A percentile compares a stretch with the other conserved stretches of the same genome.
Evolutionary conservation across 2,888 invertebrate genomes (phyloP).

Genomic region (Sarcophaga variegata): DNA sequence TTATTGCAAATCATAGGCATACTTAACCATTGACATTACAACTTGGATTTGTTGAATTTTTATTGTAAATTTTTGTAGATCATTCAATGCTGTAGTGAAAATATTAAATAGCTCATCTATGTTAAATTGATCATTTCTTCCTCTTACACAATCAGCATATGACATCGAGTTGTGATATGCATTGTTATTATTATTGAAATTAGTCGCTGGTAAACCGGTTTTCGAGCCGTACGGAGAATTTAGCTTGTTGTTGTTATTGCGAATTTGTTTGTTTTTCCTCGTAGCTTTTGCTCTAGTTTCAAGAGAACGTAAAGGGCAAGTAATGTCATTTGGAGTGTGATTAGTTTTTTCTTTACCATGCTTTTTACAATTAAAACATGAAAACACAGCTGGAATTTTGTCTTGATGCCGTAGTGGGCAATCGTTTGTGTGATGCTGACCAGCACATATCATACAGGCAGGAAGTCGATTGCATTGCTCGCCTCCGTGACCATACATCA

Average conservation of each 20-base stretch:
- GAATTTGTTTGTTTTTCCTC: background rate
- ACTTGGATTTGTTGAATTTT: background rate
- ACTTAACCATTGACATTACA: slow-evolving; percentile 25
- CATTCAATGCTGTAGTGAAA: slow-evolving; percentile 42
- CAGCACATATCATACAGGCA: slow-evolving; percentile 16
- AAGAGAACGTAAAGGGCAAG: slow-evolving; percentile 18
- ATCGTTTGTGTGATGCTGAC: too few relatives aligned
- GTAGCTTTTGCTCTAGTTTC: slow-evolving; percentile 11
- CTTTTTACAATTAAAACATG: slow-evolving; percentile 43
- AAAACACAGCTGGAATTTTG: slow-evolving; percentile 36
- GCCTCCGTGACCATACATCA: background rate
- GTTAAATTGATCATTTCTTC: slow-evolving; percentile 19
- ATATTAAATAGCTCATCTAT: slow-evolving; percentile 49
- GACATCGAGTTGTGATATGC: background rate
- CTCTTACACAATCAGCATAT: slow-evolving; percentile 8
- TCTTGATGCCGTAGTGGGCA: slow-evolving; percentile 17
- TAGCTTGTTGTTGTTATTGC: slow-evolving; percentile 8
- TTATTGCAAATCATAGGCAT: slow-evolving; percentile 29
- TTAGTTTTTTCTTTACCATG: slow-evolving; percentile 35
- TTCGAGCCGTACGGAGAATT: background rate
- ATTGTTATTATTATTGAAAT: background rate
- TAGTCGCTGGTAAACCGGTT: background rate
- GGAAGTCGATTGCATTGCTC: slow-evolving; percentile 29
- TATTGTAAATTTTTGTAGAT: slow-evolving; percentile 40
- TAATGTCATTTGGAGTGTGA: slow-evolving; percentile 34